Evolutionary conservation across 2,888 invertebrate species (phyloP).

Genomic region (Rhamphomyia laevipes): DNA sequence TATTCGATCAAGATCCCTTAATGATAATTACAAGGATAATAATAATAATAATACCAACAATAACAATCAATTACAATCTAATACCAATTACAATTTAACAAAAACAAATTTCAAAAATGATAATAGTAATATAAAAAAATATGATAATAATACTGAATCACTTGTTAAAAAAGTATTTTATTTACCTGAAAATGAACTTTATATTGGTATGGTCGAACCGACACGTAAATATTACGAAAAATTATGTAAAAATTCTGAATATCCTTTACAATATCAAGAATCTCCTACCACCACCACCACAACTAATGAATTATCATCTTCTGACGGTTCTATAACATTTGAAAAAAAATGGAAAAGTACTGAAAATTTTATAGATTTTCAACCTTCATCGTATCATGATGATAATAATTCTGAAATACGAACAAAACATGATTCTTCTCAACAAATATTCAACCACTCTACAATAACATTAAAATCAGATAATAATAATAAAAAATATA

Average conservation of each 20-base stretch:
- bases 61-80: too few relatives aligned
- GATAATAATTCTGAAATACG: too few relatives aligned
- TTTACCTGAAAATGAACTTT: conserved; percentile 16
- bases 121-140: conserved; percentile 9
- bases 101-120: not conserved
- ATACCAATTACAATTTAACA: too few relatives aligned
- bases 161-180: conserved; percentile 10
- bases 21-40: not conserved
- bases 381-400: too few relatives aligned
- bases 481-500: too few relatives aligned
- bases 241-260: conserved; percentile 15
- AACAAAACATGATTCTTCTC: too few relatives aligned
- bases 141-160: not conserved
- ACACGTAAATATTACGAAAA: conserved; percentile 30
- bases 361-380: conserved; percentile 4
- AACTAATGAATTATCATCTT: too few relatives aligned
- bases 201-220: conserved; percentile 31
- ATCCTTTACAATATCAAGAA: conserved; percentile 1
- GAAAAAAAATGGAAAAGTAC: conserved; percentile 10
- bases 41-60: not conserved
- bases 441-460: too few relatives aligned
- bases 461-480: too few relatives aligned
- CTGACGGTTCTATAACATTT: too few relatives aligned
- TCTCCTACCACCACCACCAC: not conserved
- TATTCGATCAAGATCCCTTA: not conserved